Percentiles rank a stretch among this genome's conserved stretches.
These are phyloP conservation scores for Anisognathus igniventris DNA, from an alignment of 2,797 vertebrate genomes.

Conservation along the genomic window DNA sequence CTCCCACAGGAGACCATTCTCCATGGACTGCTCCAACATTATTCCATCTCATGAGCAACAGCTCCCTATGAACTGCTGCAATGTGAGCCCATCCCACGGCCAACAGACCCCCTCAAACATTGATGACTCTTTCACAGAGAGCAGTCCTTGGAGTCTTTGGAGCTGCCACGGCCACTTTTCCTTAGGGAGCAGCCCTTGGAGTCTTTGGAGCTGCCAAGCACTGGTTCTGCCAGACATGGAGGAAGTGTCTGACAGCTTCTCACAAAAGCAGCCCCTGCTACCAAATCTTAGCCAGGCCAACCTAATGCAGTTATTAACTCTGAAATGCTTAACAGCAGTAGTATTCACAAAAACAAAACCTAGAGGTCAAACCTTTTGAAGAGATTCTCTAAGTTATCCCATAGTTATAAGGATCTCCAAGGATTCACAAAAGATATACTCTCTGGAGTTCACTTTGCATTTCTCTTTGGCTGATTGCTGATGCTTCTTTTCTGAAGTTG, in stretches of 20 bases:
- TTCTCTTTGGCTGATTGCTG: neutral
- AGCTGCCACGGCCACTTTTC: too few relatives aligned
- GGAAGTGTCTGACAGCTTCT: neutral
- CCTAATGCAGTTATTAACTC: neutral
- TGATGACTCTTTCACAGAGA: accelerated
- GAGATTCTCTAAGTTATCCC: neutral
- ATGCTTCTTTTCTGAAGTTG: neutral
- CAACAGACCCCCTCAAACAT: neutral
- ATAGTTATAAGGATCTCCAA: neutral
- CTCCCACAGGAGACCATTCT: neutral
- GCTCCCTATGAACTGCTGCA: neutral
- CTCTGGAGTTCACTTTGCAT: neutral
- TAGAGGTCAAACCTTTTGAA: neutral
- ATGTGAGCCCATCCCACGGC: accelerated
- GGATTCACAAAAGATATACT: neutral
- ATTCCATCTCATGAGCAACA: neutral
- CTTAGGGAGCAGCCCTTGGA: neutral
- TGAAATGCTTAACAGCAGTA: neutral
- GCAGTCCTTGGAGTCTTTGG: neutral
- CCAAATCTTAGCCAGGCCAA: neutral
- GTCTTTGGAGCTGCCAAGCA: neutral
- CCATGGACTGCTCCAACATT: accelerated
- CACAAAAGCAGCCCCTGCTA: neutral
- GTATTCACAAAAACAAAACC: neutral
- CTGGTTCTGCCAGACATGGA: neutral